phyloP scores from a whole-genome alignment of 2,888 invertebrate species.

The Drosophila mimica region DNA sequence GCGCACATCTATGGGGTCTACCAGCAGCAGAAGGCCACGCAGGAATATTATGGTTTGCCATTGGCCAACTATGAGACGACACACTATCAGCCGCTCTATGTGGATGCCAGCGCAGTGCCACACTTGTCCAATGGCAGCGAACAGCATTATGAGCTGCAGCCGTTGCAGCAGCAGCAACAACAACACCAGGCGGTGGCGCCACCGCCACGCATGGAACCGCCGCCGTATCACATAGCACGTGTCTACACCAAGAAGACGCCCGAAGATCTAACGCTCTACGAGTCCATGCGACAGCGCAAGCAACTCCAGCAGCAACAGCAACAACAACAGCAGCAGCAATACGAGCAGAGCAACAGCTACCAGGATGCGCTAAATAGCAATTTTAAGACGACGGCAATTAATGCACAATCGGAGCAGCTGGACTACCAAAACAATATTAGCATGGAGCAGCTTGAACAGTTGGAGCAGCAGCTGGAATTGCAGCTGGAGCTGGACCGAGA shows the following conservation, averaged over 20 bases:
- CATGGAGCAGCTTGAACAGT: slow-evolving; percentile 32
- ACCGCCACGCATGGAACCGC: slow-evolving; percentile 86
- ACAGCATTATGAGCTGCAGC: slow-evolving; percentile 66
- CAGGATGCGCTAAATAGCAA: slow-evolving; percentile 74
- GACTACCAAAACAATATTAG: slow-evolving; percentile 75
- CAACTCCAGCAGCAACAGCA: slow-evolving; percentile 63
- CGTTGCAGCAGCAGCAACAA: slow-evolving; percentile 27
- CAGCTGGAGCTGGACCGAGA: slow-evolving; percentile 15
- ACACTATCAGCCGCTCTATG: slow-evolving; percentile 69
- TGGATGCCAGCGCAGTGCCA: slow-evolving; percentile 58
- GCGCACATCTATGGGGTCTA: slow-evolving; percentile 66
- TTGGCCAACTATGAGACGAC: slow-evolving; percentile 67
- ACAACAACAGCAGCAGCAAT: slow-evolving; percentile 51
- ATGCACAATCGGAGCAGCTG: slow-evolving; percentile 47
- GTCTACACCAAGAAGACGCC: slow-evolving; percentile 90
- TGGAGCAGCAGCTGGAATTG: slow-evolving; percentile 30
- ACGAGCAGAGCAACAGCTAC: slow-evolving; percentile 43
- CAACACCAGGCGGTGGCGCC: slow-evolving; percentile 38
- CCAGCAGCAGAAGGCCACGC: slow-evolving; percentile 57
- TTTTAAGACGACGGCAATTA: slow-evolving; percentile 74
- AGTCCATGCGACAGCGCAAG: slow-evolving; percentile 81
- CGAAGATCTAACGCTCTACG: slow-evolving; percentile 83
- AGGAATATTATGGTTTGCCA: slow-evolving; percentile 68
- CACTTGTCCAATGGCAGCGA: slow-evolving; percentile 65
- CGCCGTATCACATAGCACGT: slow-evolving; percentile 94